Evolutionary conservation across 2,113 vertebrate genomes (phyloP).

Genomic region (Anser cygnoides): DNA sequence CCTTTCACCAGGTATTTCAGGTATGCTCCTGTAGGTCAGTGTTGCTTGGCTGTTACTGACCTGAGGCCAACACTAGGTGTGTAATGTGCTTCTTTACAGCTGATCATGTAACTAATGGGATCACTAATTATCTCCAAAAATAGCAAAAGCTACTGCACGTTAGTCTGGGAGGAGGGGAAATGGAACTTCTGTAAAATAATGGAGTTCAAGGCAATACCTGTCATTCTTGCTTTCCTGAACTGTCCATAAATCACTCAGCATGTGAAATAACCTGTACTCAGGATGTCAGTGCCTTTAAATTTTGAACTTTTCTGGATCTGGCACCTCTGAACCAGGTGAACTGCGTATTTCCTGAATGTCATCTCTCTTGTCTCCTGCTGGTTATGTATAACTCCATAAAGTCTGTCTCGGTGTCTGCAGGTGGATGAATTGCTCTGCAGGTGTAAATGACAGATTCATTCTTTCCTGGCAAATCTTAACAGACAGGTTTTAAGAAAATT

Average conservation of each 20-base stretch:
- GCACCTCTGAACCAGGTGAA: neutral
- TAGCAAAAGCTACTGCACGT: neutral
- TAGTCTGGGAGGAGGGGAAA: neutral
- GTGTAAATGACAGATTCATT: conserved; percentile 1
- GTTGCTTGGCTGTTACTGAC: neutral
- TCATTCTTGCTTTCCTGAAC: neutral
- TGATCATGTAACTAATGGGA: neutral
- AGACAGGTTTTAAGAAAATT: neutral
- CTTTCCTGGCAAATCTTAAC: neutral
- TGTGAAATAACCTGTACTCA: neutral
- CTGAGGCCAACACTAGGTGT: neutral
- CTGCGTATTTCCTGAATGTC: neutral
- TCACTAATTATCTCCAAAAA: neutral
- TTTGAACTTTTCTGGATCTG: neutral
- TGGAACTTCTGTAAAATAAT: neutral
- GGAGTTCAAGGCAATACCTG: neutral
- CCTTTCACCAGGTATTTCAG: neutral
- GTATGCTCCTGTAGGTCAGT: neutral
- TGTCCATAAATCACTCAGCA: rapidly evolving
- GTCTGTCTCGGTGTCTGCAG: neutral
- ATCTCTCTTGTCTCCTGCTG: neutral
- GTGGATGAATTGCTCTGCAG: neutral
- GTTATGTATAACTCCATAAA: neutral
- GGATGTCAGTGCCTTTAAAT: neutral
- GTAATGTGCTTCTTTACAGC: neutral